Conservation (phyloP, 2,113 vertebrate species). For the Nipponia nippon region DNA sequence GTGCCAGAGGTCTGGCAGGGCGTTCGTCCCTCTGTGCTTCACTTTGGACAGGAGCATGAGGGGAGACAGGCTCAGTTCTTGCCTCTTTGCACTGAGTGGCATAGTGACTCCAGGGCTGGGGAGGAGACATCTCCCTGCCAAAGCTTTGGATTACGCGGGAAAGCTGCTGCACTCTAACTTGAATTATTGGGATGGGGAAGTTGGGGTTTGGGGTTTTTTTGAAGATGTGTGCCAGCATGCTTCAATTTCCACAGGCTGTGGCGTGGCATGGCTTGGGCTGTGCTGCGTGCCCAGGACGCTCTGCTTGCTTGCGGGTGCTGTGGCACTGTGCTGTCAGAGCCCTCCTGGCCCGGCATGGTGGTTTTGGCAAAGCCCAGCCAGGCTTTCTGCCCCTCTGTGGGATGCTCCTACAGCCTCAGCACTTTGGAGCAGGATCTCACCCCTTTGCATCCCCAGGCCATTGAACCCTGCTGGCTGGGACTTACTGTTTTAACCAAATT, state of each 20-base stretch:
- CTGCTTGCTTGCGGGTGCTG: accelerated
- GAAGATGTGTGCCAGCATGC: neutral
- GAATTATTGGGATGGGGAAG: neutral
- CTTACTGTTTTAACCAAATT: neutral
- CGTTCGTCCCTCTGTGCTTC: neutral
- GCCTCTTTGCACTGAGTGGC: neutral
- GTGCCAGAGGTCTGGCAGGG: neutral
- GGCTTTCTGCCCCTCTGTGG: neutral
- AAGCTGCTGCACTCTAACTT: neutral
- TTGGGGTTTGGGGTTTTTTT: neutral
- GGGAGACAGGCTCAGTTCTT: neutral
- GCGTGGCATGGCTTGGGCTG: accelerated
- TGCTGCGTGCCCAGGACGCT: neutral
- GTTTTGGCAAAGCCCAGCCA: neutral
- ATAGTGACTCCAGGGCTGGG: neutral
- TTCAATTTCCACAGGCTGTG: neutral
- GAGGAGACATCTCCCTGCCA: neutral
- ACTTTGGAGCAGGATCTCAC: neutral
- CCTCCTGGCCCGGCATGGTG: neutral
- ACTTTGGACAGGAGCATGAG: neutral
- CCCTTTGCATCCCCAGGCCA: neutral
- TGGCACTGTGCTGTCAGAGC: accelerated
- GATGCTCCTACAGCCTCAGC: neutral
- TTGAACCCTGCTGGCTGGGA: neutral
- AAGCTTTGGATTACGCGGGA: neutral